phyloP scores from a whole-genome alignment of 2,888 invertebrate genomes.

The Dromius quadrimaculatus region DNA sequence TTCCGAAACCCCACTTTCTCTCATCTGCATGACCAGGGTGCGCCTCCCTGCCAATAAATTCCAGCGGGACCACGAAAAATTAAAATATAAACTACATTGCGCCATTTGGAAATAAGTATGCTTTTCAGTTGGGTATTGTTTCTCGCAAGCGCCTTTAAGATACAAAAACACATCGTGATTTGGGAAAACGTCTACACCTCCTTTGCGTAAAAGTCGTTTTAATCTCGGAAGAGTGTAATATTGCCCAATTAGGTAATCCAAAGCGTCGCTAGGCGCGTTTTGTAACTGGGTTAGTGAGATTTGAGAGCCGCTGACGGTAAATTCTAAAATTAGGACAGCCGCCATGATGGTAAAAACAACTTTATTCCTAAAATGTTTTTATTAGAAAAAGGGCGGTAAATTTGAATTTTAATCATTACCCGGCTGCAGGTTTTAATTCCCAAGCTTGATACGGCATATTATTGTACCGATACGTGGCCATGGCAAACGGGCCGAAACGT shows the following conservation, averaged over 20 bases:
- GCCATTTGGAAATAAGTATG: slow-evolving; percentile 87
- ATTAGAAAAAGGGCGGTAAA: background rate
- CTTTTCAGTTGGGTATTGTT: slow-evolving; percentile 79
- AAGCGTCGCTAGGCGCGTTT: slow-evolving; percentile 74
- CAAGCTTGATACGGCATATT: slow-evolving; percentile 90
- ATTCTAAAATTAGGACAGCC: slow-evolving; percentile 70
- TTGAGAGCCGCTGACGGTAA: slow-evolving; percentile 67
- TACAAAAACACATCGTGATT: slow-evolving; percentile 81
- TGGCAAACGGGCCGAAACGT: slow-evolving; percentile 75
- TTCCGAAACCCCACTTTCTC: slow-evolving; percentile 67
- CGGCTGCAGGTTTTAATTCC: slow-evolving; percentile 81
- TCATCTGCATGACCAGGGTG: slow-evolving; percentile 76
- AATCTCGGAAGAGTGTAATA: slow-evolving; percentile 73
- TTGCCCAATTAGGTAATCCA: slow-evolving; percentile 72
- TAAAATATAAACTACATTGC: slow-evolving; percentile 76
- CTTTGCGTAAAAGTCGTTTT: slow-evolving; percentile 68
- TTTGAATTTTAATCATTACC: slow-evolving; percentile 64
- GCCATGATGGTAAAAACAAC: slow-evolving; percentile 71
- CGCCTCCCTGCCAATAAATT: slow-evolving; percentile 72
- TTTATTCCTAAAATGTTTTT: background rate
- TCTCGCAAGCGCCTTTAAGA: slow-evolving; percentile 74
- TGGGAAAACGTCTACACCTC: slow-evolving; percentile 87
- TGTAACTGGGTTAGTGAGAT: slow-evolving; percentile 68
- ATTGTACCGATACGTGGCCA: slow-evolving; percentile 80
- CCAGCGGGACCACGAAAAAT: slow-evolving; percentile 83